A percentile compares a stretch with the other conserved stretches of the same genome.
phyloP scores from a whole-genome alignment of 1,140 invertebrate species.

The Drosophila trapezifrons region DNA sequence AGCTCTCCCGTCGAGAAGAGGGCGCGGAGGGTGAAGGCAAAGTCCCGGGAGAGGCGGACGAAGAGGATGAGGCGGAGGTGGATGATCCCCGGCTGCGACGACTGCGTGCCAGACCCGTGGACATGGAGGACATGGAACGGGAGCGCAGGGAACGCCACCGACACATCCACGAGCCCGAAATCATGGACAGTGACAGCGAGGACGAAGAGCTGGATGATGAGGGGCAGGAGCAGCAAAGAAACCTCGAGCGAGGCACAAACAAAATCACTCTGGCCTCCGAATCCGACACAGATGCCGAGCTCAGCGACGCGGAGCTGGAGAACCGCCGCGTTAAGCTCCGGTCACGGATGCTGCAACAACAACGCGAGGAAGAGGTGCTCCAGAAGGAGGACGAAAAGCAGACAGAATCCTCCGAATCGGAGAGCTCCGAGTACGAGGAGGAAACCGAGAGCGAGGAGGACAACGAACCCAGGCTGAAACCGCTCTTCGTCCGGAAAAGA shows the following conservation, averaged over 20 bases:
- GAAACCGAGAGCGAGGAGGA: slow-evolving; percentile 89
- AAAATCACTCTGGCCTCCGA: slow-evolving; percentile 87
- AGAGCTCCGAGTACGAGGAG: slow-evolving; percentile 89
- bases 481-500: slow-evolving; percentile 97
- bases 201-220: slow-evolving; percentile 81
- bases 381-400: slow-evolving; percentile 90
- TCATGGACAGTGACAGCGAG: slow-evolving; percentile 89
- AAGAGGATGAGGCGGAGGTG: slow-evolving; percentile 85
- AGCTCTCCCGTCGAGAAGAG: slow-evolving; percentile 30
- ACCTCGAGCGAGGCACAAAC: slow-evolving; percentile 77
- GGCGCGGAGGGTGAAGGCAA: slow-evolving; percentile 48
- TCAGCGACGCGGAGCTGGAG: slow-evolving; percentile 94
- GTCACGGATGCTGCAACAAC: slow-evolving; percentile 88
- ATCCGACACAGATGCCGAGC: slow-evolving; percentile 88
- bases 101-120: slow-evolving; percentile 84
- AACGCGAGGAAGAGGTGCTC: slow-evolving; percentile 87
- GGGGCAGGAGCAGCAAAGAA: slow-evolving; percentile 74
- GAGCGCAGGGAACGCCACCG: slow-evolving; percentile 84
- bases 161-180: slow-evolving; percentile 89
- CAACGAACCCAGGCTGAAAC: slow-evolving; percentile 93
- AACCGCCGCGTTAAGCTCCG: slow-evolving; percentile 89
- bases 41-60: slow-evolving; percentile 17
- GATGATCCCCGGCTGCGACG: slow-evolving; percentile 92
- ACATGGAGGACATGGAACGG: slow-evolving; percentile 86
- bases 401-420: slow-evolving; percentile 90